Evolutionary conservation across 2,113 vertebrate species (phyloP), one percentile per base, ranked within the genome.

Genomic region (Plotosus lineatus): DNA sequence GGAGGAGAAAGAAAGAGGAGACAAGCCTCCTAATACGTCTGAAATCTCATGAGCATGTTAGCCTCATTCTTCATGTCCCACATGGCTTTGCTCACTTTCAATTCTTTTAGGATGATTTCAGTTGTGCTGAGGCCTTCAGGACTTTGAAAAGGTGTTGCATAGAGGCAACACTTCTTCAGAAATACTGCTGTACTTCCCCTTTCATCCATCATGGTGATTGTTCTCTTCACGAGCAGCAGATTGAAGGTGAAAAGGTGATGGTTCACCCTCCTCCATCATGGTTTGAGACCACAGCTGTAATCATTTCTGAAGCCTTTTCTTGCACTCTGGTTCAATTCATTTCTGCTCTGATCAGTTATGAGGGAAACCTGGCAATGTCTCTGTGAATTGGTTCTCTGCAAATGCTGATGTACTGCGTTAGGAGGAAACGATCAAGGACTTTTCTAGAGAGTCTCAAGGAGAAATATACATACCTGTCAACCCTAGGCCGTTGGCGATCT

Each of bases 271-370:
- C 56, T 77, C 65, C 50, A 44, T 61, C 40, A 50, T 58, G 44
- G 19, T 48, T 77, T 31, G 83, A 58, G 33, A 61, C 28, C 72
- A 26, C 10, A 15, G 51, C 66, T 26, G n/a, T 84, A 82, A 88
- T 86, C 8, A 51, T 75, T 88, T 87, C 76, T 80, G 75, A 86
- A 78, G 68, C 40, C 75, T 83, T 63, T 84, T 69, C 51, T 66
- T 79, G 75, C 80, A 65, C 75, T 77, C 51, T 36, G 80, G 68
- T 87, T 66, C 55, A 84, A 84, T 89, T 82, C 33, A 74, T 87
- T 89, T 89, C 77, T 79, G 55, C 68, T 72, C 81, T 75, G 85
- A 86, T 87, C 85, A 83, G 75, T 82, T 85, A 80, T 87, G 79
- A 81, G 82, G 61, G 66, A 82, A 73, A 66, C 80, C 68, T 61